phyloP scores from a whole-genome alignment of 2,113 vertebrate species.

The Ochotona curzoniae region DNA sequence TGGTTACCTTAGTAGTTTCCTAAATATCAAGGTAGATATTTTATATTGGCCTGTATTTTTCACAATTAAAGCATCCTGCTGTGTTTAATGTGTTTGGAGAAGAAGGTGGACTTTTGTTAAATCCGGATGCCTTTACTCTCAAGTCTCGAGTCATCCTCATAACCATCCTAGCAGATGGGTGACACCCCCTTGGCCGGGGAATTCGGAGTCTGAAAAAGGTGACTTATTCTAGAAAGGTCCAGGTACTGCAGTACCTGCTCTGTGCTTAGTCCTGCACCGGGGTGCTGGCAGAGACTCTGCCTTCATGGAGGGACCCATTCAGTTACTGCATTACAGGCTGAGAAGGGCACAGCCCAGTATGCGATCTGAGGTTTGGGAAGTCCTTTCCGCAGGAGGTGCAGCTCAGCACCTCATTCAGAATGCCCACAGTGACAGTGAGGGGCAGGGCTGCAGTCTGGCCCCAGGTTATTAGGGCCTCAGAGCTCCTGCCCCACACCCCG shows the following conservation, averaged over 20 bases:
- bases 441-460: neutral
- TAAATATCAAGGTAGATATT: neutral
- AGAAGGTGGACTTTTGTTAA: neutral
- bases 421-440: neutral
- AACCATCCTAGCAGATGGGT: neutral
- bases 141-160: neutral
- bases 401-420: neutral
- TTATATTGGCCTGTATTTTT: neutral
- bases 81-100: constrained; percentile 11
- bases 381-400: neutral
- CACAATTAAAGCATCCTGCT: neutral
- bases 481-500: neutral
- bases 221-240: neutral
- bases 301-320: neutral
- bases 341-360: neutral
- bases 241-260: neutral
- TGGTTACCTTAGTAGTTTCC: neutral
- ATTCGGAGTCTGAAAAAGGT: neutral
- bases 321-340: neutral
- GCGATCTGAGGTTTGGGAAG: neutral
- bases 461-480: neutral
- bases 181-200: neutral
- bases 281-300: neutral
- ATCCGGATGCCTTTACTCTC: neutral
- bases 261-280: neutral